These are phyloP conservation scores for Spilosoma lubricipeda DNA, from an alignment of 2,888 invertebrate species.

Conservation along the genomic window DNA sequence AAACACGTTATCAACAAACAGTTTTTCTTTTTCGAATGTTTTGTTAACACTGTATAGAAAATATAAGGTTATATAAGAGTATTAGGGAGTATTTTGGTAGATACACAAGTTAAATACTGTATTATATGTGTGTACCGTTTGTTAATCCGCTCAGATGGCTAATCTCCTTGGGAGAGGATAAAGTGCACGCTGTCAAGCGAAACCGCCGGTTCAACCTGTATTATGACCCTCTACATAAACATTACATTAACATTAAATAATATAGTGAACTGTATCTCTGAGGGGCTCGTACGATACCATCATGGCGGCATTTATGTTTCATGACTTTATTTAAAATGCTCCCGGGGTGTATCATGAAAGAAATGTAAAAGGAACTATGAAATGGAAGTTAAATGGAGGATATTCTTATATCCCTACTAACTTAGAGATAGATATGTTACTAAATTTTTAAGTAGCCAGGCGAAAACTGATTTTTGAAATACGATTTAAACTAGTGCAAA, in stretches of 20 bases:
- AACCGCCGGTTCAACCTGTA: constrained; percentile 36
- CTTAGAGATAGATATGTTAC: too few species aligned
- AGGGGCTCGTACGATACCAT: constrained; percentile 36
- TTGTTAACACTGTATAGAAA: not conserved
- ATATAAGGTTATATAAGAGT: constrained; percentile 16
- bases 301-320: constrained; percentile 54
- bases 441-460: too few species aligned
- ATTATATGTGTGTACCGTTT: constrained; percentile 46
- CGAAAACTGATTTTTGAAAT: too few species aligned
- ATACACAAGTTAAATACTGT: constrained; percentile 37
- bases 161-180: constrained; percentile 51
- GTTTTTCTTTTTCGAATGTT: not conserved
- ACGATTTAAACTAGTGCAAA: too few species aligned
- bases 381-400: not conserved
- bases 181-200: constrained; percentile 43
- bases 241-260: constrained; percentile 67
- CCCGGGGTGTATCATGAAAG: constrained; percentile 25
- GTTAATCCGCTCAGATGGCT: constrained; percentile 56
- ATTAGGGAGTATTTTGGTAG: constrained; percentile 30
- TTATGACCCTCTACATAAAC: constrained; percentile 56
- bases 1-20: not conserved
- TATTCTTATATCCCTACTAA: not conserved
- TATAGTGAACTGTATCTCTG: constrained; percentile 49
- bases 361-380: constrained; percentile 26
- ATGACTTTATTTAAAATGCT: constrained; percentile 51